phyloP scores from a whole-genome alignment of 2,888 invertebrate species.

The Athalia cordata region DNA sequence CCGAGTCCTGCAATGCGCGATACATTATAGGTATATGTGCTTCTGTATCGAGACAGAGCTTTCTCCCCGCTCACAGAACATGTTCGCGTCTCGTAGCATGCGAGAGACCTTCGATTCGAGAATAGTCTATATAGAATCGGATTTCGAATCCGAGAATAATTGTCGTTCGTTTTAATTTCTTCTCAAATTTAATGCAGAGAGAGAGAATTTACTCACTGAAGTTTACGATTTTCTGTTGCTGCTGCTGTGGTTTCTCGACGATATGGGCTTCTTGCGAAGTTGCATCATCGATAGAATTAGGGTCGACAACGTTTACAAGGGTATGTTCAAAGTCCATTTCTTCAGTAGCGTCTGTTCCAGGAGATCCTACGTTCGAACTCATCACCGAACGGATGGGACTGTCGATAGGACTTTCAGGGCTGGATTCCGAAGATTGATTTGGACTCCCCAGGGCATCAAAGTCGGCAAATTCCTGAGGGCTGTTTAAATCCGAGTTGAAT shows the following conservation, averaged over 20 bases:
- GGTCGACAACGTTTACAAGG: slow-evolving; percentile 62
- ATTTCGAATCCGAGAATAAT: neutral
- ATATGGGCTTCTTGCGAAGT: neutral
- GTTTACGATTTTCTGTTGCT: slow-evolving; percentile 49
- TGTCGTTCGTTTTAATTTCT: neutral
- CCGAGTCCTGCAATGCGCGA: too few relatives aligned
- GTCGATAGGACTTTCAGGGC: slow-evolving; percentile 60
- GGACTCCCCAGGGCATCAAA: slow-evolving; percentile 65
- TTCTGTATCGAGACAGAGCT: too few relatives aligned
- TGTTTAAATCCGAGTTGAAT: slow-evolving; percentile 60
- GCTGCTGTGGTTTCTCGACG: slow-evolving; percentile 18
- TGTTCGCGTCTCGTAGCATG: neutral
- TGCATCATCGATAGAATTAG: slow-evolving; percentile 51
- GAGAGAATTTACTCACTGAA: slow-evolving; percentile 48
- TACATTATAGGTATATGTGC: too few relatives aligned
- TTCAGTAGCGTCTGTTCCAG: slow-evolving; percentile 60
- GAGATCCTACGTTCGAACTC: slow-evolving; percentile 67
- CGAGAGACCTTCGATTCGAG: neutral
- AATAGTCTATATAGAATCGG: too few relatives aligned
- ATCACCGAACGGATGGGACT: slow-evolving; percentile 62
- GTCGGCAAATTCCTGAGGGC: slow-evolving; percentile 64
- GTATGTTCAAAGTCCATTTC: slow-evolving; percentile 64
- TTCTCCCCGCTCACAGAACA: too few relatives aligned
- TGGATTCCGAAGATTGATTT: slow-evolving; percentile 61
- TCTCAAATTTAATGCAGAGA: neutral